phyloP scores from a whole-genome alignment of 2,888 invertebrate genomes.

The Apodemia mormo region DNA sequence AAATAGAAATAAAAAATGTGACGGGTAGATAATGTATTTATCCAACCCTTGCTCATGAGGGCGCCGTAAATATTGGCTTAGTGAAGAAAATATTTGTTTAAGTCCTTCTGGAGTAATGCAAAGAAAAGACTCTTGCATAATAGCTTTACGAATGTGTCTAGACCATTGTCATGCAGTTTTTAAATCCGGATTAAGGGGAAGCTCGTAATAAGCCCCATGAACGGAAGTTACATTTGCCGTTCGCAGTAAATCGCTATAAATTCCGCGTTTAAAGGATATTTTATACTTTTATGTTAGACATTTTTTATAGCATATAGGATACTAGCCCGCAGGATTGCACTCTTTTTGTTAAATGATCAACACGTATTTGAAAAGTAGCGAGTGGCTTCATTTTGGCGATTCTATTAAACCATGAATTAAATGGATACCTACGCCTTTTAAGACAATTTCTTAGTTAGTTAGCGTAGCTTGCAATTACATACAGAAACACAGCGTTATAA shows the following conservation, averaged over 20 bases:
- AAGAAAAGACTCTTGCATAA: slow-evolving; percentile 59
- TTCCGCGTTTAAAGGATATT: slow-evolving; percentile 28
- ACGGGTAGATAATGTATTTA: slow-evolving; percentile 45
- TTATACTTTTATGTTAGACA: neutral
- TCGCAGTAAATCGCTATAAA: slow-evolving; percentile 33
- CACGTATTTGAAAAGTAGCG: too few relatives aligned
- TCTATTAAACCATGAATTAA: too few relatives aligned
- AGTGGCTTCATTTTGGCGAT: too few relatives aligned
- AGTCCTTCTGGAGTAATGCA: slow-evolving; percentile 53
- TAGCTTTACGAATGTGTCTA: slow-evolving; percentile 56
- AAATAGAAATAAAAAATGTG: slow-evolving; percentile 14
- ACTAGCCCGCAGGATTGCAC: too few relatives aligned
- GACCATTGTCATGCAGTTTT: slow-evolving; percentile 71
- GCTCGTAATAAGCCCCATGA: slow-evolving; percentile 61
- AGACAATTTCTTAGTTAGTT: too few relatives aligned
- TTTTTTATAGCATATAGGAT: too few relatives aligned
- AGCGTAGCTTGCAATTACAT: too few relatives aligned
- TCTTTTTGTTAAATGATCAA: too few relatives aligned
- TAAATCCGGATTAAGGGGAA: slow-evolving; percentile 71
- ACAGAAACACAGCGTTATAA: too few relatives aligned
- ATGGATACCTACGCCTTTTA: too few relatives aligned
- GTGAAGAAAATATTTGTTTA: slow-evolving; percentile 79
- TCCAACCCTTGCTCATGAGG: slow-evolving; percentile 63
- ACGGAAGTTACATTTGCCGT: slow-evolving; percentile 44
- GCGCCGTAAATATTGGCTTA: slow-evolving; percentile 76